Percentiles rank a stretch among this genome's conserved stretches.
Conservation (phyloP, 2,888 invertebrate genomes). For the Pterostichus niger region DNA sequence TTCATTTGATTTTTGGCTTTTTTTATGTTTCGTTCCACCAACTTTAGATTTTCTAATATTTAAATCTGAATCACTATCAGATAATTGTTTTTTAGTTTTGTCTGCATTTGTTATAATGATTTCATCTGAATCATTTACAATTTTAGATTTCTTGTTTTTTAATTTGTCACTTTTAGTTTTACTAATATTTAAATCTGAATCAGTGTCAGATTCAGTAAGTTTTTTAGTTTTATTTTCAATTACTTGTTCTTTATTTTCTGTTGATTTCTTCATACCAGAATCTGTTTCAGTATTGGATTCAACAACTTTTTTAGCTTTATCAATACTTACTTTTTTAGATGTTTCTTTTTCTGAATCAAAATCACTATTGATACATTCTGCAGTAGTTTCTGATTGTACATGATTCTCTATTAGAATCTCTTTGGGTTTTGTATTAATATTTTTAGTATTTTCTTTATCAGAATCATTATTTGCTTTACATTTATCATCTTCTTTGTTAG, state of each 20-base stretch:
- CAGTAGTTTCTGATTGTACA: background rate
- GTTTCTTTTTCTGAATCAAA: background rate
- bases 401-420: background rate
- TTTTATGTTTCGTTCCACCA: background rate
- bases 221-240: slow-evolving; percentile 30
- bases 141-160: background rate
- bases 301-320: background rate
- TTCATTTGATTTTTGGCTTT: background rate
- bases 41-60: background rate
- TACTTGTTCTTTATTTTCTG: slow-evolving; percentile 1
- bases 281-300: slow-evolving; percentile 19
- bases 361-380: slow-evolving; percentile 20
- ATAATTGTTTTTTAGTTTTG: background rate
- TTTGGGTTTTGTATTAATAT: slow-evolving; percentile 12
- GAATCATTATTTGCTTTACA: slow-evolving; percentile 1
- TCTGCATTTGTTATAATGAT: background rate
- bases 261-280: background rate
- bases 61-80: background rate
- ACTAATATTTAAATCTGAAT: background rate
- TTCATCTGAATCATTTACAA: slow-evolving; percentile 12
- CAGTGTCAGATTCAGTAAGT: background rate
- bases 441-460: slow-evolving; percentile 33
- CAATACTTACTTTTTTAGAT: background rate
- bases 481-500: background rate
- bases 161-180: background rate